Conservation (phyloP, 2,888 invertebrate genomes). For the Micoletzkya japonica region DNA sequence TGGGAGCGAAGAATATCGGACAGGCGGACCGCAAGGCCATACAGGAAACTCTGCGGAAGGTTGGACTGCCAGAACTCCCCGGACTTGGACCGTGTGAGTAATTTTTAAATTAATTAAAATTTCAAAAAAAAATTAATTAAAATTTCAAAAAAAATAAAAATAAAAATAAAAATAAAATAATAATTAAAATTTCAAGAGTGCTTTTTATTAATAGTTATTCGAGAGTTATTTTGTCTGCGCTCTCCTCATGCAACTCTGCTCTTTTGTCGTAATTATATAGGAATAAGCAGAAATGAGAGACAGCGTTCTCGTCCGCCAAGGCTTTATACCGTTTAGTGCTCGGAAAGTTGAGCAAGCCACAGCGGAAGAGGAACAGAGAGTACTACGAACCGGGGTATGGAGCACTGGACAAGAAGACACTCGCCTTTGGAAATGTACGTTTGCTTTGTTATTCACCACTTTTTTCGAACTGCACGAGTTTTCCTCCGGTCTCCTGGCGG, state of each 20-base stretch:
- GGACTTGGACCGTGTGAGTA: slow-evolving; percentile 33
- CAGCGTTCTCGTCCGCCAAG: too few species aligned
- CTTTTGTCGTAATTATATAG: too few species aligned
- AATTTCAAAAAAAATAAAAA: background rate
- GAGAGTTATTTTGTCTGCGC: too few species aligned
- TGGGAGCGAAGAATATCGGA: slow-evolving; percentile 28
- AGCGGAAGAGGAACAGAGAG: slow-evolving; percentile 1
- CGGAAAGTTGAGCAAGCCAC: background rate
- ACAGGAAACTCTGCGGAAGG: slow-evolving; percentile 29
- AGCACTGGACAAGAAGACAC: slow-evolving; percentile 50
- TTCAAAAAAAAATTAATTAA: background rate
- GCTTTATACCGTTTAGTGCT: too few species aligned
- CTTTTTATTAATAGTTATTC: too few species aligned
- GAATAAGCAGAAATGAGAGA: too few species aligned
- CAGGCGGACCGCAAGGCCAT: slow-evolving; percentile 31
- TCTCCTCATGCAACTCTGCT: too few species aligned
- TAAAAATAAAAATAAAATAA: background rate
- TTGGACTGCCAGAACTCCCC: slow-evolving; percentile 35
- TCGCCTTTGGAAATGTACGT: slow-evolving; percentile 51
- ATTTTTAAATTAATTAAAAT: too few species aligned
- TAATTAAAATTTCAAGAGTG: background rate
- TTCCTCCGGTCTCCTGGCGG: too few species aligned
- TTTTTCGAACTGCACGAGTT: too few species aligned
- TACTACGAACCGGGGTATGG: slow-evolving; percentile 55
- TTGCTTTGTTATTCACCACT: too few species aligned